Percentiles rank a stretch among this genome's conserved stretches.
Evolutionary conservation across 2,888 invertebrate genomes (phyloP).

Genomic region (Lottia gigantea): DNA sequence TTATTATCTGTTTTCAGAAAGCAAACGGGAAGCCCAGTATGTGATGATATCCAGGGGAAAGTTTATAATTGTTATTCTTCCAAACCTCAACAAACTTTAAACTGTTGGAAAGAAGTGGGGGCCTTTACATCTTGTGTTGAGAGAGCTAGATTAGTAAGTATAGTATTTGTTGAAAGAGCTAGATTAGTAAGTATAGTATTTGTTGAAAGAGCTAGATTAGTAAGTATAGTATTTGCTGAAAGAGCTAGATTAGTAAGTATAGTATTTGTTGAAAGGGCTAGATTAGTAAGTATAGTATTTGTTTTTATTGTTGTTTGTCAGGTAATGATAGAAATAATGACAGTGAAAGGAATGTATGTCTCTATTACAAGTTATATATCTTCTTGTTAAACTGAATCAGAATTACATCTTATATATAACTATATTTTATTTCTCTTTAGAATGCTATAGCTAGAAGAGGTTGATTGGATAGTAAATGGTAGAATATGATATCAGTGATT

Average conservation of each 20-base stretch:
- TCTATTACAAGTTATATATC: no score
- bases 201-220: constrained; percentile 32
- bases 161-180: neutral
- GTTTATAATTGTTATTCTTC: constrained; percentile 58
- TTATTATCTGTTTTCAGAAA: constrained; percentile 37
- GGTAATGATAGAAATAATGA: no score
- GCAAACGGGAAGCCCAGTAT: constrained; percentile 52
- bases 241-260: neutral
- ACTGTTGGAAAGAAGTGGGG: constrained; percentile 54
- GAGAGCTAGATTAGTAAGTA: constrained; percentile 52
- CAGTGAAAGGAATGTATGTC: no score
- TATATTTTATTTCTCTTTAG: no score
- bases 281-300: no score
- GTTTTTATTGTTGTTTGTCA: no score
- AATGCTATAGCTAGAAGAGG: no score
- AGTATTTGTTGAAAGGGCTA: no score
- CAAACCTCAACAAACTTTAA: constrained; percentile 47
- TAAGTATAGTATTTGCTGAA: constrained; percentile 35
- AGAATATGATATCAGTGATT: no score
- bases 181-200: constrained; percentile 40
- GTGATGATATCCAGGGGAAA: constrained; percentile 53
- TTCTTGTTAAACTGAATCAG: no score
- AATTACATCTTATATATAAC: no score
- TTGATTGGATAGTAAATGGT: no score
- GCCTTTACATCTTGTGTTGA: constrained; percentile 59